Evolutionary conservation across 35 echinoderm and acorn worm species (phyloP).

Genomic region (Holothuria glaberrima): DNA sequence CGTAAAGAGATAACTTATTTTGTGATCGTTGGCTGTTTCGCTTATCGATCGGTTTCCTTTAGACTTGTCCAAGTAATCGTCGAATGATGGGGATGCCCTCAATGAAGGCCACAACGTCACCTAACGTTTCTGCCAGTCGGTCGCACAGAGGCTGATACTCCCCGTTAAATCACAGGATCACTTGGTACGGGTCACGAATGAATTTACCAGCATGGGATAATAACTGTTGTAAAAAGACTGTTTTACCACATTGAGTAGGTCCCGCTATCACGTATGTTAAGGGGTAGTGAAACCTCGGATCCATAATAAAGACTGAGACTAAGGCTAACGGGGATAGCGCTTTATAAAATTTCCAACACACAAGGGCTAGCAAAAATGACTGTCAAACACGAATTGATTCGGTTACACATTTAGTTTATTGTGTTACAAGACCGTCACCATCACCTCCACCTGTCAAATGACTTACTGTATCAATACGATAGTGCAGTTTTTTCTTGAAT

Average conservation of each 20-base stretch:
- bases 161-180: conserved; percentile 7
- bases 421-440: no score
- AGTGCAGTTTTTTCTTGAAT: no score
- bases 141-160: conserved; percentile 36
- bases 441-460: no score
- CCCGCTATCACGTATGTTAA: conserved; percentile 46
- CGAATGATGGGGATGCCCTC: conserved; percentile 36
- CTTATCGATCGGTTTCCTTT: conserved; percentile 42
- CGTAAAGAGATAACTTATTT: conserved; percentile 51
- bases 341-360: no score
- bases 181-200: conserved; percentile 37
- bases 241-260: conserved; percentile 66
- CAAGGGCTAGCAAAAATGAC: no score
- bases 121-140: background rate
- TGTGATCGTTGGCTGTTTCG: conserved; percentile 42
- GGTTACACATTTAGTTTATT: no score
- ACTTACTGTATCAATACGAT: no score
- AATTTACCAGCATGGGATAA: conserved; percentile 50
- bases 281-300: conserved; percentile 60
- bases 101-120: background rate
- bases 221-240: conserved; percentile 58
- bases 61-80: background rate
- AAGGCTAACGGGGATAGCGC: no score
- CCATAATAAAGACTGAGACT: background rate
- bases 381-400: no score